Conservation (phyloP, 2,797 vertebrate species). For the Chaunax sp. region DNA sequence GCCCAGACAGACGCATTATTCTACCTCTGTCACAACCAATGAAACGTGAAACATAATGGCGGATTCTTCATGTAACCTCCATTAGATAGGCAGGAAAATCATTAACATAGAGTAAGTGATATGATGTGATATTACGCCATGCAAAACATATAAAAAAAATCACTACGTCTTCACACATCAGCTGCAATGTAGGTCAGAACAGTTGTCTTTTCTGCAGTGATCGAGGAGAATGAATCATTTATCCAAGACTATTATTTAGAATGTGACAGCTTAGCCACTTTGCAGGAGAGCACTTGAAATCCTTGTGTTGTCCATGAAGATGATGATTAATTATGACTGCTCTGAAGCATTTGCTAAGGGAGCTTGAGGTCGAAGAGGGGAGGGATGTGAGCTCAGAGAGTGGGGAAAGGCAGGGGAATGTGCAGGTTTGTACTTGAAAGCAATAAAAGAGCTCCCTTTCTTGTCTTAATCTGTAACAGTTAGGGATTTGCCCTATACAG, state of each 20-base stretch:
- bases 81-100: constrained; percentile 46
- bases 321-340: constrained; percentile 83
- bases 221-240: constrained; percentile 65
- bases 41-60: constrained; percentile 66
- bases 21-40: constrained; percentile 64
- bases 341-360: constrained; percentile 62
- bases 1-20: constrained; percentile 53
- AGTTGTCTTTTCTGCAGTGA: constrained; percentile 48
- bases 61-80: constrained; percentile 39
- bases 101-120: constrained; percentile 45
- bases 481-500: constrained; percentile 65
- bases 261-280: constrained; percentile 68
- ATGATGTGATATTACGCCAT: constrained; percentile 37
- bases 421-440: constrained; percentile 78
- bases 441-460: constrained; percentile 67
- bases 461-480: constrained; percentile 79
- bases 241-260: constrained; percentile 73
- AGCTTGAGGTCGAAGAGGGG: constrained; percentile 20
- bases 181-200: constrained; percentile 64
- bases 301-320: constrained; percentile 74
- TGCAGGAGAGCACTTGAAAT: constrained; percentile 56
- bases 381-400: constrained; percentile 16
- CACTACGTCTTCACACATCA: constrained; percentile 65
- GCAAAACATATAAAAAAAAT: constrained; percentile 61
- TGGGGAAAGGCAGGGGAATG: constrained; percentile 28